Conservation (phyloP, 2,797 vertebrate genomes). For the Cyclopterus lumpus region DNA sequence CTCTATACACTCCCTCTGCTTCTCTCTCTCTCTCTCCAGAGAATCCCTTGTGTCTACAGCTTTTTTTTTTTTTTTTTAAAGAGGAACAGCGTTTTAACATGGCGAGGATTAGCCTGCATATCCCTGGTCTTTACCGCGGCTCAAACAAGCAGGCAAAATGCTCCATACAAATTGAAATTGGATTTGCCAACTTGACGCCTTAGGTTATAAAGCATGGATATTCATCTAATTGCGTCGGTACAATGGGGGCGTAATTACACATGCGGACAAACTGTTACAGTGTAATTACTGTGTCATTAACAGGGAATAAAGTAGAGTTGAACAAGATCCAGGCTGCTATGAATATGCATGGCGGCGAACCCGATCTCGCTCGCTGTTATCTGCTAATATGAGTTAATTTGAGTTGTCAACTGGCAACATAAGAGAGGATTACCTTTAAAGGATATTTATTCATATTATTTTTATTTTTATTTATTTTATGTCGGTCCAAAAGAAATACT, state of each 20-base stretch:
- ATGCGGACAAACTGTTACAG: slow-evolving; percentile 84
- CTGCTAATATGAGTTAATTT: slow-evolving; percentile 6
- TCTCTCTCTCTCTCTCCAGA: slow-evolving; percentile 48
- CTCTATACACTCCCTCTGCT: slow-evolving; percentile 53
- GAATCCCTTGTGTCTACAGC: slow-evolving; percentile 78
- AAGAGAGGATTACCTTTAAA: background rate
- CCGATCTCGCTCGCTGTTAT: slow-evolving; percentile 2
- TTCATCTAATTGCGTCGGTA: slow-evolving; percentile 87
- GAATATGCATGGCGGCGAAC: slow-evolving; percentile 45
- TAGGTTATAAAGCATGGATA: slow-evolving; percentile 88
- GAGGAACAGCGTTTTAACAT: slow-evolving; percentile 80
- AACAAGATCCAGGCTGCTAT: slow-evolving; percentile 68
- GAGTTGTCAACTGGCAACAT: background rate
- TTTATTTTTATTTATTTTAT: background rate
- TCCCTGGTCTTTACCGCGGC: slow-evolving; percentile 82
- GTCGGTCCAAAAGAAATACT: background rate
- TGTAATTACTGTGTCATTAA: slow-evolving; percentile 89
- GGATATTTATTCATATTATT: background rate
- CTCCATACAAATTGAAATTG: slow-evolving; percentile 89
- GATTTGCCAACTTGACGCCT: slow-evolving; percentile 86
- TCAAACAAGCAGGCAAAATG: slow-evolving; percentile 84
- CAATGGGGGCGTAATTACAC: slow-evolving; percentile 87
- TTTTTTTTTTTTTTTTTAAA: slow-evolving; percentile 31
- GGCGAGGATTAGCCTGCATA: slow-evolving; percentile 84
- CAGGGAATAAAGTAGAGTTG: slow-evolving; percentile 76